Evolutionary conservation across 2,888 invertebrate genomes (phyloP).

Genomic region (Tuta absoluta): DNA sequence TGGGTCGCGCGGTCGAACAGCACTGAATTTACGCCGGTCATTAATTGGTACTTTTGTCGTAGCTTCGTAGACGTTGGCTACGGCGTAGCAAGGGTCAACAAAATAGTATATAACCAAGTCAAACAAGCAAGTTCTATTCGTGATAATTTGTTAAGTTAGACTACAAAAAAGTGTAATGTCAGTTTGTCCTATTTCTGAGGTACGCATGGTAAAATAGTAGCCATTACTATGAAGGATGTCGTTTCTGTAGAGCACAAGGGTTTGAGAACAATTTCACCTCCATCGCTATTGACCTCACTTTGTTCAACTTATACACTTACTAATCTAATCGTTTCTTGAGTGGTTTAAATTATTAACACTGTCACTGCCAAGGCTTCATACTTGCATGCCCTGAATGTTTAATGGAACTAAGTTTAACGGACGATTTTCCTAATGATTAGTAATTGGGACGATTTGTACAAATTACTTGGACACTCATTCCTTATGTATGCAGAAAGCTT

Average conservation of each 20-base stretch:
- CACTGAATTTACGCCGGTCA: not conserved
- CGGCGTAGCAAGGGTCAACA: not conserved
- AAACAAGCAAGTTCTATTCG: too few species aligned
- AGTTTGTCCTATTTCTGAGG: too few species aligned
- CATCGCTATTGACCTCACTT: not conserved
- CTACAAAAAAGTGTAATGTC: too few species aligned
- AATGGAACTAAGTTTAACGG: not conserved
- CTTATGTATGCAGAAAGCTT: not conserved
- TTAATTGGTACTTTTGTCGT: too few species aligned
- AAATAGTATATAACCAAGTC: too few species aligned
- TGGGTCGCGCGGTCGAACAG: too few species aligned
- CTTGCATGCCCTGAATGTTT: not conserved
- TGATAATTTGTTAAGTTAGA: too few species aligned
- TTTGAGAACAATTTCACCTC: not conserved
- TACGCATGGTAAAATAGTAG: too few species aligned
- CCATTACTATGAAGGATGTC: too few species aligned
- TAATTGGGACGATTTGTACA: not conserved
- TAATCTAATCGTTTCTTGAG: not conserved
- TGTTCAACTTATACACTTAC: not conserved
- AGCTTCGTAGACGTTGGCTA: not conserved
- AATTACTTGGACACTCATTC: not conserved
- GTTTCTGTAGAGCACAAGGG: not conserved
- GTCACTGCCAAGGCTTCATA: not conserved
- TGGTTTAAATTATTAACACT: not conserved
- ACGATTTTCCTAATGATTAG: slow-evolving; percentile 2